Conservation (phyloP, 2,888 invertebrate species). For the Drosophila nr. fundita region DNA sequence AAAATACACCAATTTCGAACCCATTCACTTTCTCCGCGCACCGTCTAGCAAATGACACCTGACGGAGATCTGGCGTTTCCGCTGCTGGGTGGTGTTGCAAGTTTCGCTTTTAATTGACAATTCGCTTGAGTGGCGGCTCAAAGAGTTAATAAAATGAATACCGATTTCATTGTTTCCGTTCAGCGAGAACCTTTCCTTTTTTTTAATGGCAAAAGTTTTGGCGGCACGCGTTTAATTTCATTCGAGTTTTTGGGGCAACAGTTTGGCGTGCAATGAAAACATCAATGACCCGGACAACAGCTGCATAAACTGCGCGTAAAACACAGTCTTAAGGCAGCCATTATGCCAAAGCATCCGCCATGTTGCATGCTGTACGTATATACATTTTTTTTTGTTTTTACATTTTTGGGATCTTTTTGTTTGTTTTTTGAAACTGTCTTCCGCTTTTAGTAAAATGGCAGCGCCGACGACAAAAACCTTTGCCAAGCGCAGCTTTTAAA, state of each 20-base stretch:
- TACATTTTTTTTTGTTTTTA: slow-evolving; percentile 9
- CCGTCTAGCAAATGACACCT: slow-evolving; percentile 30
- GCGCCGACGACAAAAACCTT: slow-evolving; percentile 42
- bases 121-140: slow-evolving; percentile 50
- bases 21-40: slow-evolving; percentile 4
- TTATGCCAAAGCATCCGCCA: slow-evolving; percentile 54
- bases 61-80: slow-evolving; percentile 27
- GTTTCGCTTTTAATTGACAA: slow-evolving; percentile 63
- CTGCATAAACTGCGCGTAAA: slow-evolving; percentile 59
- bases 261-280: slow-evolving; percentile 68
- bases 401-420: slow-evolving; percentile 19
- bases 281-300: slow-evolving; percentile 62
- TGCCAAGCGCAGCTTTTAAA: slow-evolving; percentile 52
- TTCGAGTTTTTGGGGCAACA: slow-evolving; percentile 56
- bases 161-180: slow-evolving; percentile 61
- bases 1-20: slow-evolving; percentile 16
- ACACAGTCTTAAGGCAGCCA: slow-evolving; percentile 60
- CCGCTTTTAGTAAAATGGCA: slow-evolving; percentile 57
- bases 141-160: slow-evolving; percentile 71
- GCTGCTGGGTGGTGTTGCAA: slow-evolving; percentile 5
- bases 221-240: slow-evolving; percentile 62
- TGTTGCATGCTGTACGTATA: slow-evolving; percentile 47
- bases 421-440: slow-evolving; percentile 43
- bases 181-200: slow-evolving; percentile 18
- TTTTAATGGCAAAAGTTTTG: slow-evolving; percentile 49